Conservation (phyloP, 23 tunicate species). For the Oikopleura albicans region DNA sequence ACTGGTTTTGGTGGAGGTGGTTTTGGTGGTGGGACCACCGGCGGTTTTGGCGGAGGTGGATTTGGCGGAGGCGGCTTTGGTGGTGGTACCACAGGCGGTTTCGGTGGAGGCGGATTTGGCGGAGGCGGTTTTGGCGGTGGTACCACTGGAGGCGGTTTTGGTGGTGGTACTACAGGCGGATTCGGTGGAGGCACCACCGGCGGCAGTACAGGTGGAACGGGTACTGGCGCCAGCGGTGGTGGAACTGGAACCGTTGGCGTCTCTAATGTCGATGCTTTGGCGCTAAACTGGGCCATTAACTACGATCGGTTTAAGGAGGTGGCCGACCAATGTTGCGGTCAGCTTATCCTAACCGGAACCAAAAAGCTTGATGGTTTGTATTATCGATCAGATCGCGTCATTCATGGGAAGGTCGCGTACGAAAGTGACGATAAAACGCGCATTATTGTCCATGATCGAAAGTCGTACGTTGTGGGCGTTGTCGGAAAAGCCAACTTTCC, state of each 20-base stretch:
- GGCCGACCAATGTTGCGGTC: not conserved
- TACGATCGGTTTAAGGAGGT: not conserved
- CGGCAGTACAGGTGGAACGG: not conserved
- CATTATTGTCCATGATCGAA: not conserved
- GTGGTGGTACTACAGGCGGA: not conserved
- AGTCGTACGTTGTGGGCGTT: not conserved
- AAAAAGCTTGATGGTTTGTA: not conserved
- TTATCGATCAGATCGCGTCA: not conserved
- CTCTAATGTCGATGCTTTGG: not conserved
- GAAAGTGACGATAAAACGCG: not conserved
- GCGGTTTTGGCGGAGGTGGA: no score
- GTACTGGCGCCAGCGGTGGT: not conserved
- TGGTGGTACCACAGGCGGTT: not conserved
- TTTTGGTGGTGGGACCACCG: no score
- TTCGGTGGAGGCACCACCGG: not conserved
- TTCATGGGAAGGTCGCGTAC: not conserved
- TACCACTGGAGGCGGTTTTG: not conserved
- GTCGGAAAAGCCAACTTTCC: not conserved
- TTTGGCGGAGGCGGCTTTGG: no score
- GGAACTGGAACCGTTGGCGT: not conserved
- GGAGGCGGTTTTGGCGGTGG: not conserved
- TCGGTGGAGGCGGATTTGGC: not conserved
- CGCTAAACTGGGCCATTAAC: not conserved
- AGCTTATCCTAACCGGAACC: not conserved
- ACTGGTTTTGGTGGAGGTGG: no score